Percentiles rank a stretch among this genome's conserved stretches.
Evolutionary conservation across 2,888 invertebrate genomes (phyloP).

Genomic region (Caradrina kadenii): DNA sequence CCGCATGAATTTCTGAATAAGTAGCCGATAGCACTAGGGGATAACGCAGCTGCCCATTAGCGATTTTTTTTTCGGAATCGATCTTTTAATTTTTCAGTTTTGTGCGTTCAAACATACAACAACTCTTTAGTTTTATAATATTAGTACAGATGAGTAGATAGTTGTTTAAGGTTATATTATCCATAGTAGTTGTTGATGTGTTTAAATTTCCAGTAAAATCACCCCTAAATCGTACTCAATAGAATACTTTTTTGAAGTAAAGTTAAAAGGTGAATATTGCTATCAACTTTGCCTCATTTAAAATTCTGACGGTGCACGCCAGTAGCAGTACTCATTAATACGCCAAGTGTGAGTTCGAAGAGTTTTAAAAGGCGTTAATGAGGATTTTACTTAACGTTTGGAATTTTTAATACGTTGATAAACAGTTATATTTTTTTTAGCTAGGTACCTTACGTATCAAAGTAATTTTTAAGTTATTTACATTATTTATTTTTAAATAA

Average conservation of each 20-base stretch:
- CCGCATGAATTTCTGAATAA: no score
- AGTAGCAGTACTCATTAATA: slow-evolving; percentile 36
- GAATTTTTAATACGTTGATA: slow-evolving; percentile 1
- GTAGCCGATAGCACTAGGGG: no score
- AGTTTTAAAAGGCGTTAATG: slow-evolving; percentile 32
- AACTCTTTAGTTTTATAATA: no score
- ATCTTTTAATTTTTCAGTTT: no score
- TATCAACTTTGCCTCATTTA: slow-evolving; percentile 13
- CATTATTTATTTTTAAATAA: no score
- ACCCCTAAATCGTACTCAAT: neutral
- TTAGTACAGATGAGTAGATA: no score
- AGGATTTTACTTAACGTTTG: slow-evolving; percentile 19
- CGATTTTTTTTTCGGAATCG: no score
- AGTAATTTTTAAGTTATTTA: no score
- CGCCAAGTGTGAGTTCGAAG: slow-evolving; percentile 24
- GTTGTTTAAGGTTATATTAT: no score
- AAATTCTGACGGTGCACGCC: slow-evolving; percentile 14
- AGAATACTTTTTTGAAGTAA: neutral
- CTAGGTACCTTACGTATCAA: no score
- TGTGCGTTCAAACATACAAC: no score
- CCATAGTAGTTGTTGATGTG: neutral
- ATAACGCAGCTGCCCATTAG: no score
- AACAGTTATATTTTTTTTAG: slow-evolving; percentile 1
- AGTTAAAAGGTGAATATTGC: neutral
- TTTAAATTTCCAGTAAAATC: neutral